Evolutionary conservation across 1,140 invertebrate species (phyloP), one percentile per base, ranked within the genome.

Genomic region (Eufriesea mexicana): DNA sequence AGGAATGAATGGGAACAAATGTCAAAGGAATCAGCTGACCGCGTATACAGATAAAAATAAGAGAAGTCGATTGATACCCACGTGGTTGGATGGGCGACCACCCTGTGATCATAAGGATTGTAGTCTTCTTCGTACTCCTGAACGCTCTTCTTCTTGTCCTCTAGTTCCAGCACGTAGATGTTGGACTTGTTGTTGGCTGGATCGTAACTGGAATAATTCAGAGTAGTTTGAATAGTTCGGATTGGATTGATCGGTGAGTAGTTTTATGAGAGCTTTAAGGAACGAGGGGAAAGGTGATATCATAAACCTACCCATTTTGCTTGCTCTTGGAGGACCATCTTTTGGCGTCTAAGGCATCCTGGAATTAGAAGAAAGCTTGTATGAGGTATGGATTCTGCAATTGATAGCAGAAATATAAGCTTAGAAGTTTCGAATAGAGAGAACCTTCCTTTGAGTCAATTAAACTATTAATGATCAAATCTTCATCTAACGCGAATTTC

Each of bases 11-110:
- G 16, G 16, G 0, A 14, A 12, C 7, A 64, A 14, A 35, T n/a
- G 2, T 7, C 8, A 23, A n/a, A 47, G 66, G 23, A 47, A 67
- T 67, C 66, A 67, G 66, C 66, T 45, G 66, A 47, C 66, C 10
- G 66, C 5, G 23, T 67, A n/a, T n/a, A n/a, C 18, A 28, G 5
- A 23, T n/a, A 23, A 42, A 79, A 68, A 20, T 1, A 2, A 47
- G n/a, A 1, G n/a, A 42, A 28, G 12, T 35, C 49, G 25, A 67
- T 64, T 10, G n/a, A 66, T 23, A 95, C 95, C 96, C 91, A 97
- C 96, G 96, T 96, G 0, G 96, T 97, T 4, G 96, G 96, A 93
- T 97, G 96, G 85, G 96, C 95, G 42, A 97, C 95, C 45, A 95
- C 94, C 72, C 96, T 95, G 87, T 97, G 94, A 16, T 95, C 90